Evolutionary conservation across 2,888 invertebrate genomes (phyloP), one percentile per base, ranked within the genome.

Genomic region (Octonoba sinensis): DNA sequence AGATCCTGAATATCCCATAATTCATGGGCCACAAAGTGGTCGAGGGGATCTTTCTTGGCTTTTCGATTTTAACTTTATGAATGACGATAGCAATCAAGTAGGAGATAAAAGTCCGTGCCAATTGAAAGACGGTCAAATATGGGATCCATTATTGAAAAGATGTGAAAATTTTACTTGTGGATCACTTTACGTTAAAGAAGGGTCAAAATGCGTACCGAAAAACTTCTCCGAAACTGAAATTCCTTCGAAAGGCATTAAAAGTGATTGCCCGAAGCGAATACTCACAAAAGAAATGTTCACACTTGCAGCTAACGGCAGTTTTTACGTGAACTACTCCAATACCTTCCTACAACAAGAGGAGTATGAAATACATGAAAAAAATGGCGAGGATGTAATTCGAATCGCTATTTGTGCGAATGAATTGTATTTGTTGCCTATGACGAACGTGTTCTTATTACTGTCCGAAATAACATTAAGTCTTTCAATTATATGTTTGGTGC

Each of bases 401-500:
- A 76, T 84, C 13, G 49, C 49, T 3, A 57, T 82, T 2, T 84
- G 84, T 67, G 56, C 49, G 15, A 82, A 84, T 12, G 65, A 73
- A 1, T 18, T 36, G 0, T n/a, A 57, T 54, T 20, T 84, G 4
- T 12, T 82, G 27, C 72, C 72, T 15, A 51, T 36, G n/a, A 60
- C 67, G 0, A 44, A 44, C n/a, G n/a, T 72, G 44, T 83, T 84
- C 24, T 72, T 57, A 3, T 60, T 76, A 60, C 22, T 85, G n/a
- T 83, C 84, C 4, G 64, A 75, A 47, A 47, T 85, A n/a, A 77
- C 73, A 20, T 49, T 85, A 20, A 69, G 49, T 36, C 56, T 84
- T n/a, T 85, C 85, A n/a, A 78, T 85, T 0, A 47, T 77, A 8
- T 82, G 85, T 46, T 57, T 85, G 4, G 36, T 72, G 13, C 46